These are phyloP conservation scores for Vulpes ferrilata DNA, from an alignment of 2,113 vertebrate genomes.

Conservation along the genomic window DNA sequence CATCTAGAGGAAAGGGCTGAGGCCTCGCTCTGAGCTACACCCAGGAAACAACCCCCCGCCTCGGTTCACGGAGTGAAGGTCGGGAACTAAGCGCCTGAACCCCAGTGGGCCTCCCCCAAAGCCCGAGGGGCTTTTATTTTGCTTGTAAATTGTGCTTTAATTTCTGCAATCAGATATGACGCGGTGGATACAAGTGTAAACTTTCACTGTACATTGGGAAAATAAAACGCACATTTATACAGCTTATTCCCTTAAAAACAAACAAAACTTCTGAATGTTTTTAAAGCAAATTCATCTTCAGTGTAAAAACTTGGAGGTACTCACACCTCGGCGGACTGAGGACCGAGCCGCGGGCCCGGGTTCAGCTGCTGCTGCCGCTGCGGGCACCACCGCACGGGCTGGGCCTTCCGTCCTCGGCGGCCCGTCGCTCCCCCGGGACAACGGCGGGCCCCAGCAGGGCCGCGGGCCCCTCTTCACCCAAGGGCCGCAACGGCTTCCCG, in stretches of 20 bases:
- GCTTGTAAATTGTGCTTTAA: conserved; percentile 79
- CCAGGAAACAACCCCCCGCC: background rate
- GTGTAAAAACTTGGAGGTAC: conserved; percentile 86
- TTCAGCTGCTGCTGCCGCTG: too few relatives aligned
- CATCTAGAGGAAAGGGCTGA: background rate
- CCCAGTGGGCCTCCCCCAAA: too few relatives aligned
- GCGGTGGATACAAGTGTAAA: conserved; percentile 77
- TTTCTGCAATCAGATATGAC: conserved; percentile 70
- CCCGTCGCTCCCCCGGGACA: too few relatives aligned
- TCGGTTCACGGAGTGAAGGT: too few relatives aligned
- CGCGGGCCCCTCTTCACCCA: background rate
- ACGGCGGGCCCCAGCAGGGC: too few relatives aligned
- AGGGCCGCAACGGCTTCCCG: background rate
- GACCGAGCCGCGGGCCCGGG: too few relatives aligned
- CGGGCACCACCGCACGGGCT: too few relatives aligned
- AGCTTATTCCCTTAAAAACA: conserved; percentile 68
- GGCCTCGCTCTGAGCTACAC: background rate
- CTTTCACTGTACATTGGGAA: conserved; percentile 67
- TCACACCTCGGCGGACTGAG: too few relatives aligned
- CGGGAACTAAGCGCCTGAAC: too few relatives aligned
- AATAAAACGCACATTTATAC: conserved; percentile 82
- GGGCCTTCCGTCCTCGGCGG: too few relatives aligned
- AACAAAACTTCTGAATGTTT: conserved; percentile 34
- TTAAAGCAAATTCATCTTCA: conserved; percentile 88
- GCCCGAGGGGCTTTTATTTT: background rate